A percentile compares a stretch with the other conserved stretches of the same genome.
phyloP scores from a whole-genome alignment of 1,140 invertebrate species.

The Microplitis demolitor region DNA sequence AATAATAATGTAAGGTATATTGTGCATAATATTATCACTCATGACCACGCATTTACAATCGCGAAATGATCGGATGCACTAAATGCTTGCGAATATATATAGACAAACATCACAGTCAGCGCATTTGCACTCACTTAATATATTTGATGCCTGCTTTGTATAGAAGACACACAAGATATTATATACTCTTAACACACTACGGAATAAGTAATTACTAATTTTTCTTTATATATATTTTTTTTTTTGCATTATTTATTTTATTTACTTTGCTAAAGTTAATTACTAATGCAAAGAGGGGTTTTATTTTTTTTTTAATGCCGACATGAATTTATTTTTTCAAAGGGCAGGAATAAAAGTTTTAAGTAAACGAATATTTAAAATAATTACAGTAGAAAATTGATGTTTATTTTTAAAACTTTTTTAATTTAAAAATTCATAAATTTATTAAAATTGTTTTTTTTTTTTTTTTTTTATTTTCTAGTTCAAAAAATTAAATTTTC shows the following conservation, averaged over 20 bases:
- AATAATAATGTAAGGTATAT: background rate
- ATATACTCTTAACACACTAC: background rate
- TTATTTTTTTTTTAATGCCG: too few relatives aligned
- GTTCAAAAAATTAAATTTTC: too few relatives aligned
- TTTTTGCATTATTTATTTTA: background rate
- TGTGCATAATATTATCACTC: background rate
- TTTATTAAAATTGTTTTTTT: too few relatives aligned
- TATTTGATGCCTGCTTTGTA: background rate
- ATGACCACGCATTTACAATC: background rate
- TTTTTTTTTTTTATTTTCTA: too few relatives aligned
- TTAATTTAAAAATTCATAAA: too few relatives aligned
- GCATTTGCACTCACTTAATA: conserved; percentile 15
- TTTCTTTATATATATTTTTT: background rate
- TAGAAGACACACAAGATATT: background rate
- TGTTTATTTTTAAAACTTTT: too few relatives aligned
- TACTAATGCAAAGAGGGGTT: too few relatives aligned
- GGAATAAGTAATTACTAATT: background rate
- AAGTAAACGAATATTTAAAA: too few relatives aligned
- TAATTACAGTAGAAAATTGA: too few relatives aligned
- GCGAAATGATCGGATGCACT: background rate
- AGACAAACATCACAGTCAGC: conserved; percentile 7
- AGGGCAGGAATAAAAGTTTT: too few relatives aligned
- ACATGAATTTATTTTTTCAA: too few relatives aligned
- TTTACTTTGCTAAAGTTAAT: background rate
- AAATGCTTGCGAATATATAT: background rate